Conservation (phyloP, 2,888 invertebrate genomes). For the Omphaloscelis lunosa region DNA sequence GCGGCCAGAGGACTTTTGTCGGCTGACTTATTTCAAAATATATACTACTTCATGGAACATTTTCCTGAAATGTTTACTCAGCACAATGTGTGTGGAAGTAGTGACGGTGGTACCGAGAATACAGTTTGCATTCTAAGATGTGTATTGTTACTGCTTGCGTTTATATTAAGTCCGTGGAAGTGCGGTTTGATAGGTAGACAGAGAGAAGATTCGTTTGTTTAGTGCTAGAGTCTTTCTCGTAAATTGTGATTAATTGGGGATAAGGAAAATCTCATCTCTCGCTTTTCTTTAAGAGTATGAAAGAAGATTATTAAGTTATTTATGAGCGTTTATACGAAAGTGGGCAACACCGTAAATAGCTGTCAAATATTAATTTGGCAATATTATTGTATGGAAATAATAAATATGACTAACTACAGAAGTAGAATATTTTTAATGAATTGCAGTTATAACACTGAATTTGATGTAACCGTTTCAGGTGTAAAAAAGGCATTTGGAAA, state of each 20-base stretch:
- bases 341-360: too few relatives aligned
- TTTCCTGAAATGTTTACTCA: conserved; percentile 28
- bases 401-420: too few relatives aligned
- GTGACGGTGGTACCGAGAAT: background rate
- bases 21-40: conserved; percentile 46
- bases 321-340: too few relatives aligned
- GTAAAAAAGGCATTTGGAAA: too few relatives aligned
- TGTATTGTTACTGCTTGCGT: conserved; percentile 33
- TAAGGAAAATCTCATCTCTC: background rate
- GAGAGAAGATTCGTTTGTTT: background rate
- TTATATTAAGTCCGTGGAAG: background rate
- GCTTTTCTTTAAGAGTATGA: background rate
- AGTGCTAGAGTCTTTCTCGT: background rate
- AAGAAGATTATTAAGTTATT: background rate
- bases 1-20: conserved; percentile 19
- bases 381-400: too few relatives aligned
- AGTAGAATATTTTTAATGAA: too few relatives aligned
- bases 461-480: too few relatives aligned
- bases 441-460: too few relatives aligned
- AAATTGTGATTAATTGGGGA: background rate
- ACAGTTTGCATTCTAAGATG: conserved; percentile 39
- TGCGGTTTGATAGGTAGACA: conserved; percentile 4
- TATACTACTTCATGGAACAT: conserved; percentile 19
- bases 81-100: conserved; percentile 20
- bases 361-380: too few relatives aligned